These are phyloP conservation scores for Hydrozoanthus tunicans DNA, from an alignment of 64 coral and sea anemone genomes.

Conservation along the genomic window DNA sequence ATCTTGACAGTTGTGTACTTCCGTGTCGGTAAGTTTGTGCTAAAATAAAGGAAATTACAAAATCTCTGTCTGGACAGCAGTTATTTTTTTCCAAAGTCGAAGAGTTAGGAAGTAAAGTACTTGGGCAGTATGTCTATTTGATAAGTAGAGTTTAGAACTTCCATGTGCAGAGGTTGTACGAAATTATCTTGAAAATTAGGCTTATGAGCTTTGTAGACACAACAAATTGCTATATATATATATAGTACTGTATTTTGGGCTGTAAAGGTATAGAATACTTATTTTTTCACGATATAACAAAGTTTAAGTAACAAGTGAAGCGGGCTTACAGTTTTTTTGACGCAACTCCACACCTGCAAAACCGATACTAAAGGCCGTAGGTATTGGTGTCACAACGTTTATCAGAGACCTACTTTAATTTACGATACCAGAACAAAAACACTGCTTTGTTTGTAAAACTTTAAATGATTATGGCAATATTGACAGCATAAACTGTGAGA, in stretches of 20 bases:
- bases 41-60: slow-evolving; percentile 83
- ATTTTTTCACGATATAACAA: too few species aligned
- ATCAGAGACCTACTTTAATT: too few species aligned
- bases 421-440: too few species aligned
- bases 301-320: too few species aligned
- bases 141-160: neutral
- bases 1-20: slow-evolving; percentile 78
- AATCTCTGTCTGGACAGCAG: slow-evolving; percentile 55
- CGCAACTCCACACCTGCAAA: too few species aligned
- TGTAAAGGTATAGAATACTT: neutral
- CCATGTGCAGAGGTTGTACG: neutral
- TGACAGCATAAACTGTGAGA: neutral
- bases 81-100: slow-evolving; percentile 13
- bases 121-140: neutral
- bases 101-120: slow-evolving; percentile 19
- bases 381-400: neutral
- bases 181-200: neutral
- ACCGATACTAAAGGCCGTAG: neutral
- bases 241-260: neutral
- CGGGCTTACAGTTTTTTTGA: too few species aligned
- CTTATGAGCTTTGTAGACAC: neutral
- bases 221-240: neutral
- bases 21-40: slow-evolving; percentile 91
- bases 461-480: neutral
- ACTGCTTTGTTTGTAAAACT: too few species aligned